These are phyloP conservation scores for Acromyrmex heyeri DNA, from an alignment of 1,140 invertebrate species.

Conservation along the genomic window DNA sequence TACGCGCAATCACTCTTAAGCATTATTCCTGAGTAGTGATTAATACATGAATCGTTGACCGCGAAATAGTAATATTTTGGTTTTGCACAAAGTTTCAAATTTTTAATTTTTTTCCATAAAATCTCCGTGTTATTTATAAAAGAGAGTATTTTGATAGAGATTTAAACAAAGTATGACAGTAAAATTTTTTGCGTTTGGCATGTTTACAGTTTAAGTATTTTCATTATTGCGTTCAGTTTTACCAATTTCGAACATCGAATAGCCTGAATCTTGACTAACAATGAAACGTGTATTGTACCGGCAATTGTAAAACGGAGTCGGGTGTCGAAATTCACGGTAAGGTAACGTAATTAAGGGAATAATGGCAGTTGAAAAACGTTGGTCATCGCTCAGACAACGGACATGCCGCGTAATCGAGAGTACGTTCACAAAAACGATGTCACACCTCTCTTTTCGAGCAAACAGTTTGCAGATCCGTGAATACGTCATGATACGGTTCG, in stretches of 20 bases:
- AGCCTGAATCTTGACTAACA: constrained; percentile 11
- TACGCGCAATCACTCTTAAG: constrained; percentile 24
- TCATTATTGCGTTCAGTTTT: not conserved
- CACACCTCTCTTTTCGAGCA: constrained; percentile 68
- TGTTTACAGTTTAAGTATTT: constrained; percentile 6
- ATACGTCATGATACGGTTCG: constrained; percentile 68
- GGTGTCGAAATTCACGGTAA: constrained; percentile 50
- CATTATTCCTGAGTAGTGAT: not conserved
- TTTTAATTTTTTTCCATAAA: not conserved
- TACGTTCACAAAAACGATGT: constrained; percentile 64
- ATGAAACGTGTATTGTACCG: not conserved
- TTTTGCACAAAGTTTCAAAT: not conserved
- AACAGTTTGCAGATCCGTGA: constrained; percentile 69
- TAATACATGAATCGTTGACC: not conserved
- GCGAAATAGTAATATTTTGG: not conserved
- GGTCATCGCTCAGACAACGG: constrained; percentile 62
- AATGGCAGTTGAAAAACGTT: constrained; percentile 66
- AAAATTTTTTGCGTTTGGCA: not conserved
- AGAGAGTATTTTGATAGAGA: not conserved
- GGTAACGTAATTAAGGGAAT: constrained; percentile 67
- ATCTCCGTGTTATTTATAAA: too few species aligned
- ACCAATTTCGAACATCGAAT: constrained; percentile 19
- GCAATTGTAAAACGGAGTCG: constrained; percentile 46
- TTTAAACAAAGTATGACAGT: not conserved
- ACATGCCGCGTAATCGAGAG: constrained; percentile 58